These are phyloP conservation scores for Vanacampus margaritifer DNA, from an alignment of 2,113 vertebrate species.

Conservation along the genomic window DNA sequence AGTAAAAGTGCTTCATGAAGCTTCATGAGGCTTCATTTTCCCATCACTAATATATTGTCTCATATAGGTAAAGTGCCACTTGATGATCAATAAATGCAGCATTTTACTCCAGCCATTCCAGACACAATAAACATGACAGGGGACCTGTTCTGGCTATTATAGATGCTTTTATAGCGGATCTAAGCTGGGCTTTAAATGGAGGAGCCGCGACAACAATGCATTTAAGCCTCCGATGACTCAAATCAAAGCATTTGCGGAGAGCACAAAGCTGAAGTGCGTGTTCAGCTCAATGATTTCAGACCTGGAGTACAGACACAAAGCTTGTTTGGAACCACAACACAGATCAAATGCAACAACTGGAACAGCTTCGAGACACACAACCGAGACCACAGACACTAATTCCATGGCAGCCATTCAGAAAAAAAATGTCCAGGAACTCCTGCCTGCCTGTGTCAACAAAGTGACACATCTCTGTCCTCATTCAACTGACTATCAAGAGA, in stretches of 20 bases:
- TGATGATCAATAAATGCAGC: neutral
- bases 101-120: neutral
- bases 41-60: too few species aligned
- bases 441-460: slow-evolving; percentile 2
- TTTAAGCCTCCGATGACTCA: slow-evolving; percentile 8
- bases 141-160: neutral
- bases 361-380: slow-evolving; percentile 56
- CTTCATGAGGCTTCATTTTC: too few species aligned
- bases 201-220: slow-evolving; percentile 7
- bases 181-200: slow-evolving; percentile 8
- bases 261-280: slow-evolving; percentile 34
- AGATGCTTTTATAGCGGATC: neutral
- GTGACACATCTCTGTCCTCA: slow-evolving; percentile 61
- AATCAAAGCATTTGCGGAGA: slow-evolving; percentile 39
- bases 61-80: neutral
- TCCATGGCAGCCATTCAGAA: slow-evolving; percentile 50
- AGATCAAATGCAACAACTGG: slow-evolving; percentile 58
- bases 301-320: slow-evolving; percentile 53
- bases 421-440: slow-evolving; percentile 31
- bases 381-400: slow-evolving; percentile 60
- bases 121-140: neutral
- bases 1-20: too few species aligned
- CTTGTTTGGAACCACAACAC: slow-evolving; percentile 40
- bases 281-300: slow-evolving; percentile 45
- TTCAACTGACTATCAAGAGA: slow-evolving; percentile 29